Evolutionary conservation across 1,140 invertebrate genomes (phyloP).

Genomic region (Druon quercuslanigerum): DNA sequence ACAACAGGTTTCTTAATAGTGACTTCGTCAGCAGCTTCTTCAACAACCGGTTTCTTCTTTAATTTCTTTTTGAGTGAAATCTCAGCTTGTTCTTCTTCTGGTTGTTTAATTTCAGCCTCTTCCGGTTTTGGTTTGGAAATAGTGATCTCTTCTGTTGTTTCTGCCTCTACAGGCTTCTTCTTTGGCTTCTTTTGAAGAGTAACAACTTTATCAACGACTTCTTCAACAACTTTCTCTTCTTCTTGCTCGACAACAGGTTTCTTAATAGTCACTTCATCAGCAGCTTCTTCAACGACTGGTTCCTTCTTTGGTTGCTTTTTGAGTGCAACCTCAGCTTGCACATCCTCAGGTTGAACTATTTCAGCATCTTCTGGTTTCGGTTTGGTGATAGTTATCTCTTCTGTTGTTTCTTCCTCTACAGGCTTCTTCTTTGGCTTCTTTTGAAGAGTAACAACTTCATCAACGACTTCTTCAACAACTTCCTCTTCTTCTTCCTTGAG

Average conservation of each 20-base stretch:
- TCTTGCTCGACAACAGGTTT: slow-evolving; percentile 67
- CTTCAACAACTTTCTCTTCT: slow-evolving; percentile 43
- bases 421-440: slow-evolving; percentile 66
- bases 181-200: slow-evolving; percentile 60
- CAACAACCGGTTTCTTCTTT: slow-evolving; percentile 49
- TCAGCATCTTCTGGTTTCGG: slow-evolving; percentile 64
- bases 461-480: slow-evolving; percentile 45
- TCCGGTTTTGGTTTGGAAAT: slow-evolving; percentile 59
- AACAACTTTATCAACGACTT: slow-evolving; percentile 55
- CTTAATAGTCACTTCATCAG: slow-evolving; percentile 60
- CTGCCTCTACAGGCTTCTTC: slow-evolving; percentile 61
- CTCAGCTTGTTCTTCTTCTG: slow-evolving; percentile 49
- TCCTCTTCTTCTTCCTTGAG: slow-evolving; percentile 62
- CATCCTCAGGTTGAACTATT: slow-evolving; percentile 59
- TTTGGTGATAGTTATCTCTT: slow-evolving; percentile 56
- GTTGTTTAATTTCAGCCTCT: slow-evolving; percentile 46
- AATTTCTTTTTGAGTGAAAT: slow-evolving; percentile 57
- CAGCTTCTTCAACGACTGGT: slow-evolving; percentile 51
- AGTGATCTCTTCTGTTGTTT: slow-evolving; percentile 70
- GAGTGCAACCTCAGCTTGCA: slow-evolving; percentile 59
- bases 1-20: slow-evolving; percentile 67
- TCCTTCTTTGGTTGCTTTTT: slow-evolving; percentile 54
- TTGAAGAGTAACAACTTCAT: slow-evolving; percentile 59
- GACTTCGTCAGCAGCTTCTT: slow-evolving; percentile 54
- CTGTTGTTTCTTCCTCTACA: slow-evolving; percentile 50